Evolutionary conservation across 2,113 vertebrate genomes (phyloP).

Genomic region (Rhabdornis inornatus): DNA sequence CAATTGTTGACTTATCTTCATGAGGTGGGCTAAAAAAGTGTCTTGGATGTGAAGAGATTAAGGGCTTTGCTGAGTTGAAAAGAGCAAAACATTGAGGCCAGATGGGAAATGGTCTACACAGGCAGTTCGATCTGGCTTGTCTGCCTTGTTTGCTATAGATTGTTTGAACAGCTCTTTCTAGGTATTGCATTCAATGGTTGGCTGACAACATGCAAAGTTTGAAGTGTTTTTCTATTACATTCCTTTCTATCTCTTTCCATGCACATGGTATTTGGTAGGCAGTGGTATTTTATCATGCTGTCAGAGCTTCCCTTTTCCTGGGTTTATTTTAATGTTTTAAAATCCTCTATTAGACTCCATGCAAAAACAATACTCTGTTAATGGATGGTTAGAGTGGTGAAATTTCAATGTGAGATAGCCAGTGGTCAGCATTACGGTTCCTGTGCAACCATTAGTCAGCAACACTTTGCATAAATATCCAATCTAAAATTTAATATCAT

Average conservation of each 20-base stretch:
- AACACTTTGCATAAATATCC: not conserved
- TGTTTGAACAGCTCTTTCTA: not conserved
- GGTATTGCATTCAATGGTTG: not conserved
- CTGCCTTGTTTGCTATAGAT: not conserved
- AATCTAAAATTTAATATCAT: not conserved
- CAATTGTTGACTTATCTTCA: not conserved
- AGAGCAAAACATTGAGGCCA: not conserved
- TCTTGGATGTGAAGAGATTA: not conserved
- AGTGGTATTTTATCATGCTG: not conserved
- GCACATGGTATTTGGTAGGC: not conserved
- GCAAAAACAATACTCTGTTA: not conserved
- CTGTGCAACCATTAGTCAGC: not conserved
- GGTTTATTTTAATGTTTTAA: not conserved
- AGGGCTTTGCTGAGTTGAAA: not conserved
- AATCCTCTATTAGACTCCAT: not conserved
- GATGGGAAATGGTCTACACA: not conserved
- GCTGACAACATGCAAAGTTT: not conserved
- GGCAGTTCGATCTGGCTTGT: not conserved
- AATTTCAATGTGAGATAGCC: not conserved
- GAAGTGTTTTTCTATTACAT: not conserved
- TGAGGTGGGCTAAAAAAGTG: not conserved
- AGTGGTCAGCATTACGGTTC: not conserved
- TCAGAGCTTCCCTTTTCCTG: not conserved
- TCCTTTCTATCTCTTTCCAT: not conserved
- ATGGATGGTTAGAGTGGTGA: not conserved